Evolutionary conservation across 2,113 vertebrate species (phyloP).

Genomic region (Centrocercus urophasianus): DNA sequence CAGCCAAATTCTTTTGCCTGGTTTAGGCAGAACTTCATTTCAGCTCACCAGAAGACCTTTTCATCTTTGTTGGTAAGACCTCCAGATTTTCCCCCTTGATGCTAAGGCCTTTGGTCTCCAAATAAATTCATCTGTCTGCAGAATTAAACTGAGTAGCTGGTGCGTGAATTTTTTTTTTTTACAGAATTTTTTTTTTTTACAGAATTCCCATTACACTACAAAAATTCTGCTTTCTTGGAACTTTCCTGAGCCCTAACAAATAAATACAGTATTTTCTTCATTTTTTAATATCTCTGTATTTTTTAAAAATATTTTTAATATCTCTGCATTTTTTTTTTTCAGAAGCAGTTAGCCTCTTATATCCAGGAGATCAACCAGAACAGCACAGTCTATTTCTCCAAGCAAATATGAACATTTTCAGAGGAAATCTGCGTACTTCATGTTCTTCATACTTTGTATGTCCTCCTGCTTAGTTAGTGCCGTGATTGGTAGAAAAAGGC

Average conservation of each 20-base stretch:
- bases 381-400: not conserved
- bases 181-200: too few species aligned
- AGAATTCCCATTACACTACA: not conserved
- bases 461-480: not conserved
- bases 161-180: not conserved
- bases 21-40: not conserved
- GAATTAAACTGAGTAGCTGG: not conserved
- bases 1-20: not conserved
- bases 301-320: not conserved
- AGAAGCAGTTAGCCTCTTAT: not conserved
- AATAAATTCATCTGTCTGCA: not conserved
- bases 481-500: not conserved
- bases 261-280: not conserved
- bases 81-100: not conserved
- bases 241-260: not conserved
- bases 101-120: not conserved
- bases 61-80: not conserved
- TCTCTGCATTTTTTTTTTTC: not conserved
- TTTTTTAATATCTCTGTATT: fast-evolving
- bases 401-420: not conserved
- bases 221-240: not conserved
- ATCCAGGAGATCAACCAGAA: not conserved
- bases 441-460: not conserved
- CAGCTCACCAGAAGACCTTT: not conserved
- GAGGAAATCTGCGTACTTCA: not conserved